Conservation (phyloP, 2,888 invertebrate genomes). For the Syrphus vitripennis region DNA sequence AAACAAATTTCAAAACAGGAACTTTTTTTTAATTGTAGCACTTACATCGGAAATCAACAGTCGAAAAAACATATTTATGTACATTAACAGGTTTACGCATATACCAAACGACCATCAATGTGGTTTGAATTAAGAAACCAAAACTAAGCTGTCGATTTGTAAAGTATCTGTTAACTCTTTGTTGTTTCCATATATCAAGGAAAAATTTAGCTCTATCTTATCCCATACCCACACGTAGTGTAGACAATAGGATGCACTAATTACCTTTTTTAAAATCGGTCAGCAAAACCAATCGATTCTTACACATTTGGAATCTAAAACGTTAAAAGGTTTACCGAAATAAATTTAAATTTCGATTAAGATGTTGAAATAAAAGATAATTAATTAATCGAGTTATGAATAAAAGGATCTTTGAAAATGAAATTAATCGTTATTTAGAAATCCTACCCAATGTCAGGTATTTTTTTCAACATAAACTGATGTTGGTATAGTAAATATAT, state of each 20-base stretch:
- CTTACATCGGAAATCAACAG: too few species aligned
- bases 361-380: background rate
- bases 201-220: background rate
- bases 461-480: background rate
- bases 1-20: too few species aligned
- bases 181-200: conserved; percentile 58
- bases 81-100: background rate
- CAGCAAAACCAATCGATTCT: conserved; percentile 42
- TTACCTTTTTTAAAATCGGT: conserved; percentile 25
- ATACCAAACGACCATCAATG: background rate
- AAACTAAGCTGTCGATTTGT: conserved; percentile 59
- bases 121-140: background rate
- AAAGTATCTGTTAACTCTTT: conserved; percentile 54
- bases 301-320: background rate
- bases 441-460: background rate
- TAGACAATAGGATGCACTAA: conserved; percentile 28
- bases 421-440: conserved; percentile 13
- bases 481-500: background rate
- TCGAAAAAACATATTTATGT: background rate
- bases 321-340: background rate
- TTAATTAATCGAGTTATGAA: background rate
- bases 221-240: background rate
- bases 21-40: too few species aligned
- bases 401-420: background rate
- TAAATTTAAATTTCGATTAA: conserved; percentile 13